These are phyloP conservation scores for Torymus auratus DNA, from an alignment of 2,888 invertebrate genomes.

Conservation along the genomic window DNA sequence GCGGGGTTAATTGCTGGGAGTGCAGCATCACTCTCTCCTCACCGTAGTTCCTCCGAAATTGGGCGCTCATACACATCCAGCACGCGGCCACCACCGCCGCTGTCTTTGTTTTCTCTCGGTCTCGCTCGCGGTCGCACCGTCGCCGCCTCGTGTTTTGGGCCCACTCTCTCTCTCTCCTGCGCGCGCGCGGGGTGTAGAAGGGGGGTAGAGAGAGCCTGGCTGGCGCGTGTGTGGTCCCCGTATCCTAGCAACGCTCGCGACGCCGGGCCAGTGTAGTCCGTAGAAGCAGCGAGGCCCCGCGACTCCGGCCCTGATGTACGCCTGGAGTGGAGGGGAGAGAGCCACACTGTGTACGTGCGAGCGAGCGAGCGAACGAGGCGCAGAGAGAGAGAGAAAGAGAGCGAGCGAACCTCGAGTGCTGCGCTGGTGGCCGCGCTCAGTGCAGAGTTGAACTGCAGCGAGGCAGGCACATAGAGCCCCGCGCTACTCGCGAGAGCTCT, in stretches of 20 bases:
- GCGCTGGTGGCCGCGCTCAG: neutral
- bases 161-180: neutral
- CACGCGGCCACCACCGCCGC: neutral
- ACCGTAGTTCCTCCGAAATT: no score
- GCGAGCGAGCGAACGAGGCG: neutral
- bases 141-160: neutral
- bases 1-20: no score
- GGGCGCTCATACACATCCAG: no score
- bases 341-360: neutral
- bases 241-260: constrained; percentile 74
- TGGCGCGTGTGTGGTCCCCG: constrained; percentile 75
- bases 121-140: constrained; percentile 11
- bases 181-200: no score
- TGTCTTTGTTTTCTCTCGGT: constrained; percentile 61
- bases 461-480: neutral
- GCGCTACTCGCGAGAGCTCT: neutral
- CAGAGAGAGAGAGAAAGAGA: no score
- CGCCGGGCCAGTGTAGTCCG: constrained; percentile 61
- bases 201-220: no score
- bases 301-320: no score
- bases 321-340: no score
- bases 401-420: constrained; percentile 1
- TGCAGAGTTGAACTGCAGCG: constrained; percentile 15
- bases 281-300: no score
- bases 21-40: no score